phyloP scores from a whole-genome alignment of 2,113 vertebrate species.

The Aythya baeri region DNA sequence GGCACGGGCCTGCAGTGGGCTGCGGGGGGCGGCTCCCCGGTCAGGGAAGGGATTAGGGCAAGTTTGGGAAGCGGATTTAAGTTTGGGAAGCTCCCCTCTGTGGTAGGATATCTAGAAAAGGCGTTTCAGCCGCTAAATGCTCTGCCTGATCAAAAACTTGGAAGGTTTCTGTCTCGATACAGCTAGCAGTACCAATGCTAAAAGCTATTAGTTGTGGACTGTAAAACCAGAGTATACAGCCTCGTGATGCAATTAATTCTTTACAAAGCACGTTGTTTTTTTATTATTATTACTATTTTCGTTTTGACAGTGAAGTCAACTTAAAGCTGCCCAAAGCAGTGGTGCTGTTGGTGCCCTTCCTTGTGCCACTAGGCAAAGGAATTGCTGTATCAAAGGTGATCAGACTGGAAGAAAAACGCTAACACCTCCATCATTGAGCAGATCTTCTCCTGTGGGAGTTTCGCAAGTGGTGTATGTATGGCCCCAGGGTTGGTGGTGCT shows the following conservation, averaged over 20 bases:
- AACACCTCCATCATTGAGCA: fast-evolving
- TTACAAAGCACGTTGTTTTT: neutral
- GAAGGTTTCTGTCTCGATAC: neutral
- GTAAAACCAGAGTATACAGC: neutral
- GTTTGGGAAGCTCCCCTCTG: neutral
- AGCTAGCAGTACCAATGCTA: neutral
- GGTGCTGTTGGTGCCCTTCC: neutral
- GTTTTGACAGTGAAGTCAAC: neutral
- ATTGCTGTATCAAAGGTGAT: neutral
- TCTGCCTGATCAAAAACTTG: neutral
- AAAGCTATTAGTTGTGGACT: neutral
- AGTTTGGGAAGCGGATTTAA: no score
- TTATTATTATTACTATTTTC: neutral
- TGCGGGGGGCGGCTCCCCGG: fast-evolving
- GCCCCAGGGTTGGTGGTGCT: neutral
- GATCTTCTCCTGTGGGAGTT: neutral
- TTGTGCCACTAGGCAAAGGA: neutral
- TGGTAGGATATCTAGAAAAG: neutral
- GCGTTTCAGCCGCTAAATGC: neutral
- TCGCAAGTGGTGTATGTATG: no score
- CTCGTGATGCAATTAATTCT: neutral
- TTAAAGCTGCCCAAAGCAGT: neutral
- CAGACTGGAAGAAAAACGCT: neutral
- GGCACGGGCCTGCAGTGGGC: fast-evolving
- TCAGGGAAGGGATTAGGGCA: neutral